Percentiles rank a stretch among this genome's conserved stretches.
Conservation (phyloP, 2,113 vertebrate species). For the Ifrita kowaldi region DNA sequence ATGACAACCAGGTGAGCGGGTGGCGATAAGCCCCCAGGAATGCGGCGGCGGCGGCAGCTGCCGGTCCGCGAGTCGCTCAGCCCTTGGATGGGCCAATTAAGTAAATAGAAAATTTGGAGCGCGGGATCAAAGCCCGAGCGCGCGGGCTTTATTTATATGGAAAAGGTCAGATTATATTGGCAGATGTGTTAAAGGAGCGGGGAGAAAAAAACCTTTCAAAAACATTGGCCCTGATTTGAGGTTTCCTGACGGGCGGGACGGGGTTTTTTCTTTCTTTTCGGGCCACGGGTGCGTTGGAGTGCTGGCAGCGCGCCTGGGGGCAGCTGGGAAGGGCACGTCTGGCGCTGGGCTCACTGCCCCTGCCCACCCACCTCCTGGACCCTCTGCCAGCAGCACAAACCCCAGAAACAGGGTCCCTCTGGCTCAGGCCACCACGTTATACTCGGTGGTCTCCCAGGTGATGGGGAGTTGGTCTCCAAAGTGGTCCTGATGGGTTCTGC, state of each 20-base stretch:
- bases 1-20: constrained; percentile 46
- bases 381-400: neutral
- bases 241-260: constrained; percentile 55
- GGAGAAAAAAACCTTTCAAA: constrained; percentile 34
- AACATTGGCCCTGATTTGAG: constrained; percentile 65
- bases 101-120: constrained; percentile 59
- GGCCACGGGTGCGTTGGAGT: neutral
- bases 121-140: constrained; percentile 38
- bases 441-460: neutral
- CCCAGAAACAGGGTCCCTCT: neutral
- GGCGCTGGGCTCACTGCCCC: neutral
- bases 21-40: constrained; percentile 36
- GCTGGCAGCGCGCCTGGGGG: neutral
- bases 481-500: neutral
- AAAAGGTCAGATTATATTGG: constrained; percentile 69
- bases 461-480: neutral
- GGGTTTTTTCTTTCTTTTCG: neutral
- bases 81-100: constrained; percentile 59
- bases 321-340: neutral
- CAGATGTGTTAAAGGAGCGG: constrained; percentile 61
- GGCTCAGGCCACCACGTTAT: neutral
- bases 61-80: neutral
- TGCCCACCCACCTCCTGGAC: neutral
- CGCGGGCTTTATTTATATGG: constrained; percentile 54
- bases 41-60: constrained; percentile 23